These are phyloP conservation scores for Cepphus grylle DNA, from an alignment of 2,113 vertebrate species.

Conservation along the genomic window DNA sequence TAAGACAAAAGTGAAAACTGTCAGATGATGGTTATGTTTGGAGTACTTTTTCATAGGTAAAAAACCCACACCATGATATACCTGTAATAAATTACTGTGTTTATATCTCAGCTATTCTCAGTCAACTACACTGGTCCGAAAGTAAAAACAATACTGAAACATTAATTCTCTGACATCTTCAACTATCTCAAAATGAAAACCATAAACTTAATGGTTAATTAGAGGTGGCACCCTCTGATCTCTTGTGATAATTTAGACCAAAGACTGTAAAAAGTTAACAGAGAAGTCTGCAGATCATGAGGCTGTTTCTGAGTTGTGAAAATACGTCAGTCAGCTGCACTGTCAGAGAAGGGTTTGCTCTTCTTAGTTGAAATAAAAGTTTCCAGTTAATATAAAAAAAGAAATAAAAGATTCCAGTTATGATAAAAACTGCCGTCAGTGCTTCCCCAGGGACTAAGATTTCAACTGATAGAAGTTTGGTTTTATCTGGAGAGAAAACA, in stretches of 20 bases:
- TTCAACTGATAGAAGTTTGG: constrained; percentile 63
- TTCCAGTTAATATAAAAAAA: no score
- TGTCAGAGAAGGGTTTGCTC: constrained; percentile 70
- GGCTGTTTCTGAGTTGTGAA: constrained; percentile 77
- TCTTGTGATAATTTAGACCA: not conserved
- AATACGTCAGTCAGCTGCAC: constrained; percentile 76
- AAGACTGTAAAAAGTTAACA: not conserved
- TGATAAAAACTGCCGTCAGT: constrained; percentile 69
- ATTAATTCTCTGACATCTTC: not conserved
- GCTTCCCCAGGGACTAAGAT: constrained; percentile 70
- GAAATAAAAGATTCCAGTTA: constrained; percentile 72
- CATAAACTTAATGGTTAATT: not conserved
- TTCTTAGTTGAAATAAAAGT: constrained; percentile 74
- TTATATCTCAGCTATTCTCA: not conserved
- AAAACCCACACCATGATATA: not conserved
- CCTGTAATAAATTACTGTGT: not conserved
- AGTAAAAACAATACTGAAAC: not conserved
- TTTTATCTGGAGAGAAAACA: constrained; percentile 32
- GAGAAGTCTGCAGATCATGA: constrained; percentile 47
- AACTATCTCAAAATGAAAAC: not conserved
- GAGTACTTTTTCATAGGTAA: not conserved
- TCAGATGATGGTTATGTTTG: not conserved
- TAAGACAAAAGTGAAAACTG: not conserved
- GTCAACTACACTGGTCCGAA: not conserved
- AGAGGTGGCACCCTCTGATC: not conserved